phyloP scores from a whole-genome alignment of 2,888 invertebrate genomes.

The Listrodromus nycthemerus region DNA sequence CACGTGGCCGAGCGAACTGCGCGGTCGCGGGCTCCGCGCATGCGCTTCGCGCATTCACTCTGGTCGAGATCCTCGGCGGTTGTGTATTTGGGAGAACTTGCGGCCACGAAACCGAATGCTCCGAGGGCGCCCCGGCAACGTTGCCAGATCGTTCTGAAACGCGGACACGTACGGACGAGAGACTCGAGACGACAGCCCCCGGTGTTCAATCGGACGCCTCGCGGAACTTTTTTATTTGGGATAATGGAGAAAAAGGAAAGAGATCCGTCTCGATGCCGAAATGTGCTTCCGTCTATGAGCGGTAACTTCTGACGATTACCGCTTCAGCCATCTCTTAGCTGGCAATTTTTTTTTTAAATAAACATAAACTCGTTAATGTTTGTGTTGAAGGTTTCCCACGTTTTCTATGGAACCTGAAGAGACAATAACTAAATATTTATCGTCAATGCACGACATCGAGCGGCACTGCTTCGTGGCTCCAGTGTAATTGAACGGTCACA shows the following conservation, averaged over 20 bases:
- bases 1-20: conserved; percentile 68
- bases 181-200: conserved; percentile 19
- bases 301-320: neutral
- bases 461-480: too few species aligned
- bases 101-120: conserved; percentile 34
- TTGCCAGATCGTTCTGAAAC: conserved; percentile 66
- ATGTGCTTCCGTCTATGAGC: neutral
- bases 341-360: neutral
- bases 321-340: neutral
- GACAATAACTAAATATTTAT: too few species aligned
- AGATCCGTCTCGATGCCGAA: conserved; percentile 31
- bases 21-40: conserved; percentile 73
- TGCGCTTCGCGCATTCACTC: conserved; percentile 47
- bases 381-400: neutral
- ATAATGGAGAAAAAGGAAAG: neutral
- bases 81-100: conserved; percentile 18
- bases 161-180: conserved; percentile 42
- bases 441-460: too few species aligned
- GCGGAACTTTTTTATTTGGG: conserved; percentile 2
- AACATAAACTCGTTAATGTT: neutral
- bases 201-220: conserved; percentile 35
- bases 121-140: conserved; percentile 52
- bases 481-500: too few species aligned
- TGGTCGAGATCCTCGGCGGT: neutral
- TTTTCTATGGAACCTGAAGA: neutral